phyloP scores from a whole-genome alignment of 1,140 invertebrate genomes.

The Calosoma granatense region DNA sequence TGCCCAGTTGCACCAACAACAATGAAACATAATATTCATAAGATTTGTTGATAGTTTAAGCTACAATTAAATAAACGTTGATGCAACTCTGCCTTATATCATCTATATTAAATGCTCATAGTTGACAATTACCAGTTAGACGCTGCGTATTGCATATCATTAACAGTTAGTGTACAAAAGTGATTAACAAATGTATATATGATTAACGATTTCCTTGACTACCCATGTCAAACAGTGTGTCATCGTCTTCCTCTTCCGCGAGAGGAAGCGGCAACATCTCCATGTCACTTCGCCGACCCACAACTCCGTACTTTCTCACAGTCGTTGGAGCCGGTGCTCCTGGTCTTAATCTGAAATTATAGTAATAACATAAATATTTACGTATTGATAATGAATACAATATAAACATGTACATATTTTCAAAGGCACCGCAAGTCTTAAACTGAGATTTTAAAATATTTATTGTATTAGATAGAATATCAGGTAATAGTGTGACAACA shows the following conservation, averaged over 20 bases:
- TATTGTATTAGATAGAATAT: not conserved
- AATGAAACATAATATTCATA: no score
- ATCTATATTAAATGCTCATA: no score
- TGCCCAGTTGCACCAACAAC: no score
- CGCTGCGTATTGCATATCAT: no score
- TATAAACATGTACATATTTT: slow-evolving; percentile 2
- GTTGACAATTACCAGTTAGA: no score
- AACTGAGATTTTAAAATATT: slow-evolving; percentile 8
- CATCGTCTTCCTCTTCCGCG: slow-evolving; percentile 47
- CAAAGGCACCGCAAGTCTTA: slow-evolving; percentile 8
- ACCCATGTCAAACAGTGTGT: slow-evolving; percentile 41
- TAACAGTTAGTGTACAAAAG: no score
- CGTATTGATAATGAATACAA: slow-evolving; percentile 10
- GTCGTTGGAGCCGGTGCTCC: slow-evolving; percentile 33
- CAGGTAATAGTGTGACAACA: no score
- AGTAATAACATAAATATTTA: slow-evolving; percentile 9
- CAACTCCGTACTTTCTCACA: slow-evolving; percentile 44
- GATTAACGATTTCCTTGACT: slow-evolving; percentile 8
- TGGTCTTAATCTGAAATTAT: slow-evolving; percentile 25
- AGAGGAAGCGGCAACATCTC: slow-evolving; percentile 47
- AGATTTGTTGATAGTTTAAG: no score
- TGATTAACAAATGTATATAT: not conserved
- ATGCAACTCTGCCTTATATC: no score
- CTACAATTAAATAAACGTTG: no score
- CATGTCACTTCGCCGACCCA: slow-evolving; percentile 43